Conservation (phyloP, 2,888 invertebrate genomes). For the Rhimphoctona megacephalus region DNA sequence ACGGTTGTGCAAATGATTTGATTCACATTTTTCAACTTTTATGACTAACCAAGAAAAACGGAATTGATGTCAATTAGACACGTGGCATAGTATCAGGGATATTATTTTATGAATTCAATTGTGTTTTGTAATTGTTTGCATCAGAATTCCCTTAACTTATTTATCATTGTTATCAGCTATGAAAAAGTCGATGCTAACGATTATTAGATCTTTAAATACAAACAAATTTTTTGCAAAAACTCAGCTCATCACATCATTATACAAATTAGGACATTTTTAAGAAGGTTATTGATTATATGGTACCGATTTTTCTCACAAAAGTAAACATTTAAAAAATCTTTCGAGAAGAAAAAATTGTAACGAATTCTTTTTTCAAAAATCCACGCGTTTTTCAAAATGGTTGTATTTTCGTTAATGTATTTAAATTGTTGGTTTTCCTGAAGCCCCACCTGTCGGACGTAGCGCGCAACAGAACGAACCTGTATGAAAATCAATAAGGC, state of each 20-base stretch:
- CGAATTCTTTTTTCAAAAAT: background rate
- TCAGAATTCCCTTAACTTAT: no score
- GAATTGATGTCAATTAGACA: background rate
- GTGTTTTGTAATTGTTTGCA: no score
- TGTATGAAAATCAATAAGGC: constrained; percentile 78
- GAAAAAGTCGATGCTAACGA: no score
- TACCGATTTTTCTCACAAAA: no score
- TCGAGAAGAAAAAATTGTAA: background rate
- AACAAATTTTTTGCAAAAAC: no score
- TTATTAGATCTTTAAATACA: no score
- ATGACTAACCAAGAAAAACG: background rate
- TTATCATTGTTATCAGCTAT: no score
- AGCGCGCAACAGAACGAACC: constrained; percentile 72
- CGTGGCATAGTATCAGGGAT: background rate
- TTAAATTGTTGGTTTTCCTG: constrained; percentile 39
- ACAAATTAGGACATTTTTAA: no score
- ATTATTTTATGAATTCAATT: background rate
- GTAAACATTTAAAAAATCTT: no score
- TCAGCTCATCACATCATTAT: no score
- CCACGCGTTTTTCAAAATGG: background rate
- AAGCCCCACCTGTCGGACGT: constrained; percentile 79
- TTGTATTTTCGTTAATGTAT: background rate
- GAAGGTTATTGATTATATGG: no score
- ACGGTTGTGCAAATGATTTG: background rate
- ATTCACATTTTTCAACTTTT: background rate